Base-by-base conservation (phyloP, 2,113 vertebrate genomes). In the Oophaga pumilio region DNA sequence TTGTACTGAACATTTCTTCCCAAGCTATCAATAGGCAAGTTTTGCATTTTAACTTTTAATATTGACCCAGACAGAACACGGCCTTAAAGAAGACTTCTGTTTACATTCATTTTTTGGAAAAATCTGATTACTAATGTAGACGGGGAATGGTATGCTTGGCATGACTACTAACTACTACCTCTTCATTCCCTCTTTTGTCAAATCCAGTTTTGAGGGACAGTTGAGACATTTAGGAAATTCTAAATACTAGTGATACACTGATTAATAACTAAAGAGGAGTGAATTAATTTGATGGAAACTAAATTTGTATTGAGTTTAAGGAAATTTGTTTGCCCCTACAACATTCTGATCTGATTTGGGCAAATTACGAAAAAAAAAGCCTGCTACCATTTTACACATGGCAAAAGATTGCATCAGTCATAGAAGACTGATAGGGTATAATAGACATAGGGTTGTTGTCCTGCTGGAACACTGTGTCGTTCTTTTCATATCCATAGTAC, bases 11-110 rank as follows among this genome's bases (percentile, higher is more conserved):
- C 20, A 80, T 57, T 57, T 7, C 20, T 80, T 80, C 26, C 26
- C 77, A 18, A 80, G 56, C 77, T 80, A 60, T 80, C 56, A 15
- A 79, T 79, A 57, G 14, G 53, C 76, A 59, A 15, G 13, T 33
- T 17, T 60, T 33, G 24, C 1, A 59, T 14, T 56, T 14, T 5
- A 14, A n/a, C 24, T 24, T 77, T 22, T 15, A 24, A 17, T 15
- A 77, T 20, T 80, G 77, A 60, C 24, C 15, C 24, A 60, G 33
- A 76, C 17, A 76, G 73, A 76, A 3, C 3, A 43, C 7, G 15
- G 22, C 52, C 50, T 26, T 56, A 57, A 56, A 28, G n/a, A 56
- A 9, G 13, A 57, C 43, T 1, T 24, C n/a, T 11, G 8, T 69
- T 13, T 56, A 56, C 8, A 56, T 56, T 56, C 9, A 43, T 13